A percentile compares a stretch with the other conserved stretches of the same genome.
These are phyloP conservation scores for Macquaria australasica DNA, from an alignment of 2,113 vertebrate genomes.

Conservation along the genomic window DNA sequence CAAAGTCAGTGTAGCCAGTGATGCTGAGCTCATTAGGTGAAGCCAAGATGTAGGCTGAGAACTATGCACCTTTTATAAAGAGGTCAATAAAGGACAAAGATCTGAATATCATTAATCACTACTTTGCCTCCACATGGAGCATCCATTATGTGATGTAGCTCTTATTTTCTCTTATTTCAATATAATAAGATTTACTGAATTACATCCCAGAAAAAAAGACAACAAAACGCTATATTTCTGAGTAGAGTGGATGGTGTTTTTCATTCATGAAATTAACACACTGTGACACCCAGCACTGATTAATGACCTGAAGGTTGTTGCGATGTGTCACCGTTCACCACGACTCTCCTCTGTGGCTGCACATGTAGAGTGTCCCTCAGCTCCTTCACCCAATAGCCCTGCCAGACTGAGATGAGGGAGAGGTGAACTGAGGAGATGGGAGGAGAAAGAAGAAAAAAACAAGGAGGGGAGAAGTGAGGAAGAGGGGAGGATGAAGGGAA, in stretches of 20 bases:
- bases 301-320: slow-evolving; percentile 86
- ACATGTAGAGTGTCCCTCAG: slow-evolving; percentile 42
- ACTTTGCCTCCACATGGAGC: slow-evolving; percentile 47
- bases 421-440: slow-evolving; percentile 41
- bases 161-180: slow-evolving; percentile 14
- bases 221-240: not conserved
- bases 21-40: slow-evolving; percentile 75
- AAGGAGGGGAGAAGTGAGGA: not conserved
- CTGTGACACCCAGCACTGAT: slow-evolving; percentile 74
- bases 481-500: slow-evolving; percentile 49
- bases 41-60: slow-evolving; percentile 67
- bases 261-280: slow-evolving; percentile 49
- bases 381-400: slow-evolving; percentile 26
- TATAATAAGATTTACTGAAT: not conserved
- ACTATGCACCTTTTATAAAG: slow-evolving; percentile 72
- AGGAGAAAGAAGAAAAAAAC: not conserved
- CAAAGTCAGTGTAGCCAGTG: slow-evolving; percentile 70
- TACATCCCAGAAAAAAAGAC: slow-evolving; percentile 5
- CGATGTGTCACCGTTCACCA: slow-evolving; percentile 59
- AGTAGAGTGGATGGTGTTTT: slow-evolving; percentile 33
- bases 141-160: slow-evolving; percentile 16
- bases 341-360: slow-evolving; percentile 39
- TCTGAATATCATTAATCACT: slow-evolving; percentile 73
- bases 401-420: slow-evolving; percentile 35
- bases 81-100: slow-evolving; percentile 79